These are phyloP conservation scores for Myiozetetes cayanensis DNA, from an alignment of 2,113 vertebrate genomes.

Conservation along the genomic window DNA sequence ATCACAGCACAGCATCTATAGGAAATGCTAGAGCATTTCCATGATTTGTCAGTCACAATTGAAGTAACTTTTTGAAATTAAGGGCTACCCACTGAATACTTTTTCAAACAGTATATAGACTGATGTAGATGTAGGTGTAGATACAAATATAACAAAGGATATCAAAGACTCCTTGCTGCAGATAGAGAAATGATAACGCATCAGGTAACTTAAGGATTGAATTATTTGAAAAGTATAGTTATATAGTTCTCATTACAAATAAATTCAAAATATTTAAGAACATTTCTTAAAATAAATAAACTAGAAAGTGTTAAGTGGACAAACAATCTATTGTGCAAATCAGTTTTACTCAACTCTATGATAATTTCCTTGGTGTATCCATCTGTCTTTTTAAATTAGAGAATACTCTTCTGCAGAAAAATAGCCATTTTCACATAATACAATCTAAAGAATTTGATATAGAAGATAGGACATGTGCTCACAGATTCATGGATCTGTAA, in stretches of 20 bases:
- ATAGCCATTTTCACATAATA: not conserved
- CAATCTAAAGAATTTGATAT: not conserved
- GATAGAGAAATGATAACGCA: not conserved
- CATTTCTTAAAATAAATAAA: not conserved
- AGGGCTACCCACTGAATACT: not conserved
- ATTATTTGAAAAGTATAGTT: not conserved
- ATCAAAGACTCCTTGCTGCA: not conserved
- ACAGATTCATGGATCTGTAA: not conserved
- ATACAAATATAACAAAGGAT: not conserved
- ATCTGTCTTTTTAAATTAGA: not conserved
- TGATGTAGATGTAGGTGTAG: not conserved
- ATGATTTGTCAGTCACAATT: not conserved
- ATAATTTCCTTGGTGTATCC: not conserved
- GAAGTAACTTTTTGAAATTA: not conserved
- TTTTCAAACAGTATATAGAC: not conserved
- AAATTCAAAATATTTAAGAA: not conserved
- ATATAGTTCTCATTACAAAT: not conserved
- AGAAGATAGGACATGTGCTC: not conserved
- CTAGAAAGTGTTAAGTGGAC: fast-evolving
- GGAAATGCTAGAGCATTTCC: not conserved
- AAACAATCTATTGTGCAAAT: not conserved
- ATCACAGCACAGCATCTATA: fast-evolving
- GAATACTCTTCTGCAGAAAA: not conserved
- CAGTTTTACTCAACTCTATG: not conserved
- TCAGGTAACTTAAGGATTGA: not conserved